Evolutionary conservation across 2,113 vertebrate species (phyloP).

Genomic region (Microcebus jonahi): DNA sequence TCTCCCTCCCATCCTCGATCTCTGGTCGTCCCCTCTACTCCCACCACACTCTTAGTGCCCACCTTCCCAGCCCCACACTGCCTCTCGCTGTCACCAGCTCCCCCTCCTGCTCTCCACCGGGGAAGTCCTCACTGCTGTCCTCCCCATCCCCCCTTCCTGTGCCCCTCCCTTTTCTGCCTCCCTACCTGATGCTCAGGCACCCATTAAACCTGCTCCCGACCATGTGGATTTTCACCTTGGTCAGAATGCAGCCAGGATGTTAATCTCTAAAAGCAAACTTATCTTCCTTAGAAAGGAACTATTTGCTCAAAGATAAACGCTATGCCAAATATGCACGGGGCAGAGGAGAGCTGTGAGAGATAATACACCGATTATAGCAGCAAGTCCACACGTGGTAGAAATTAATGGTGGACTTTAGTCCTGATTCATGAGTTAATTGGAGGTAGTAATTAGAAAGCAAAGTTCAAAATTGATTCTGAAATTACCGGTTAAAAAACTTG

Average conservation of each 20-base stretch:
- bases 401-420: neutral
- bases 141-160: neutral
- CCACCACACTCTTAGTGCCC: rapidly evolving
- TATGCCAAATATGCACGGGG: neutral
- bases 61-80: neutral
- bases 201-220: neutral
- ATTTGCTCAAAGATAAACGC: neutral
- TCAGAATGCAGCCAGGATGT: neutral
- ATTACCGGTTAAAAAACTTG: neutral
- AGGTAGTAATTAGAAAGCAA: neutral
- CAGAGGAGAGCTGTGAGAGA: neutral
- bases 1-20: neutral
- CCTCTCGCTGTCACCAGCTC: neutral
- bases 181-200: neutral
- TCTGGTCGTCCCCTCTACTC: neutral
- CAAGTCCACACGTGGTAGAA: neutral
- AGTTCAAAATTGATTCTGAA: constrained; percentile 36
- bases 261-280: neutral
- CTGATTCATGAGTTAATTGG: neutral
- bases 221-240: neutral
- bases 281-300: neutral
- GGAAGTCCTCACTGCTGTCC: neutral
- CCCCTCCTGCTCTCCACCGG: neutral
- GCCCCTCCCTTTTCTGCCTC: neutral
- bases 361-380: neutral